Evolutionary conservation across 2,797 vertebrate species (phyloP).

Genomic region (Pipistrellus kuhlii): DNA sequence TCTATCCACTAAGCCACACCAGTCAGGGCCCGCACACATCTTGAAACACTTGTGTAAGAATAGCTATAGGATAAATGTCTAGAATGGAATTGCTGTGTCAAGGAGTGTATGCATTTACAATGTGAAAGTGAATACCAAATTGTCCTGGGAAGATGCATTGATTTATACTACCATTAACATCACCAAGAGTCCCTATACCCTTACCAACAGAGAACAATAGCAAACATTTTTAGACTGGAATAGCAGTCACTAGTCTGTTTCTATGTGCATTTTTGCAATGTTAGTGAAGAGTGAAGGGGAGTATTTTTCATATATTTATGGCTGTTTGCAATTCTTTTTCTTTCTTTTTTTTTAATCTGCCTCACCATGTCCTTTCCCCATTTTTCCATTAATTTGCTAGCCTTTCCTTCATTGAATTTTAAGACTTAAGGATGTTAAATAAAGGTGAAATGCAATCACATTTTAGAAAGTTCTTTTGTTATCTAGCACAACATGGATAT

Average conservation of each 20-base stretch:
- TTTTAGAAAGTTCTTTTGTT: constrained; percentile 68
- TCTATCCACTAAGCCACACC: too few relatives aligned
- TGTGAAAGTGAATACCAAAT: background rate
- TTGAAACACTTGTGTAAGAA: constrained; percentile 59
- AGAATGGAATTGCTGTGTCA: constrained; percentile 46
- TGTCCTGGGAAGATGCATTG: constrained; percentile 12
- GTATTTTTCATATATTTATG: constrained; percentile 53
- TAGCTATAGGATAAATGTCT: constrained; percentile 39
- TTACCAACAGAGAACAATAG: background rate
- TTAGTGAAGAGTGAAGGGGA: constrained; percentile 26
- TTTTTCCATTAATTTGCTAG: constrained; percentile 70
- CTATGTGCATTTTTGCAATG: constrained; percentile 61
- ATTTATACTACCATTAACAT: constrained; percentile 13
- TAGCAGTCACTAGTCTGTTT: constrained; percentile 31
- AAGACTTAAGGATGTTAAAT: constrained; percentile 72
- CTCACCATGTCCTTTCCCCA: constrained; percentile 60
- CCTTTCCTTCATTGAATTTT: constrained; percentile 61
- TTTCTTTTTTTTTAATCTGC: constrained; percentile 24
- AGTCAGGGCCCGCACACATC: background rate
- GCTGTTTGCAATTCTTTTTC: constrained; percentile 50
- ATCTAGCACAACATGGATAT: constrained; percentile 30
- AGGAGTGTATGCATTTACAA: constrained; percentile 19
- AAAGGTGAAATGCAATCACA: constrained; percentile 50
- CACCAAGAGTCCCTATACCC: background rate
- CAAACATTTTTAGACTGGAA: constrained; percentile 54